These are phyloP conservation scores for Enteromius mattozi DNA, from an alignment of 2,797 vertebrate genomes.

Conservation along the genomic window DNA sequence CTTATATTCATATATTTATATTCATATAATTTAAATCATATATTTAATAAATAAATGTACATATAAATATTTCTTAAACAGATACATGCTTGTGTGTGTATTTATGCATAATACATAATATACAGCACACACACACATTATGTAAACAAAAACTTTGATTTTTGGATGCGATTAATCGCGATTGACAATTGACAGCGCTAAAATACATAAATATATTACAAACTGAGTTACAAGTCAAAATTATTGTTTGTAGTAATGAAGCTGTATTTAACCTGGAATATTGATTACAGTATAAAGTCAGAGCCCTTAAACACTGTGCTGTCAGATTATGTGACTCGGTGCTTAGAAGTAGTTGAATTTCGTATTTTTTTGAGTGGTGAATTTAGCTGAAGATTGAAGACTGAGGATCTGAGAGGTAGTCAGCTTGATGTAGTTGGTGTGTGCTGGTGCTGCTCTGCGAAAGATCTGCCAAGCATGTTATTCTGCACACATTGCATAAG, in stretches of 20 bases:
- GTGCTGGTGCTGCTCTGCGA: slow-evolving; percentile 27
- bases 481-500: not conserved
- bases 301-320: not conserved
- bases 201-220: not conserved
- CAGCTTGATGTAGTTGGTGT: slow-evolving; percentile 25
- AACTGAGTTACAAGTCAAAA: slow-evolving; percentile 1
- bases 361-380: not conserved
- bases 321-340: not conserved
- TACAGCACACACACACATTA: too few species aligned
- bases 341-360: not conserved
- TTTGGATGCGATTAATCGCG: too few species aligned
- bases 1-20: too few species aligned
- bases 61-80: too few species aligned
- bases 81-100: too few species aligned
- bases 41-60: too few species aligned
- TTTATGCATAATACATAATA: too few species aligned
- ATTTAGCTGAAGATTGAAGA: not conserved
- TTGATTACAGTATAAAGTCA: not conserved
- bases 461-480: slow-evolving; percentile 41
- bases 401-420: slow-evolving; percentile 7
- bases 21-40: too few species aligned
- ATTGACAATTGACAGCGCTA: too few species aligned
- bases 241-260: not conserved
- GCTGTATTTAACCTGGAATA: slow-evolving; percentile 14
- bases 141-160: too few species aligned